A percentile compares a stretch with the other conserved stretches of the same genome.
These are phyloP conservation scores for Teleopsis dalmanni DNA, from an alignment of 1,140 invertebrate genomes.

Conservation along the genomic window DNA sequence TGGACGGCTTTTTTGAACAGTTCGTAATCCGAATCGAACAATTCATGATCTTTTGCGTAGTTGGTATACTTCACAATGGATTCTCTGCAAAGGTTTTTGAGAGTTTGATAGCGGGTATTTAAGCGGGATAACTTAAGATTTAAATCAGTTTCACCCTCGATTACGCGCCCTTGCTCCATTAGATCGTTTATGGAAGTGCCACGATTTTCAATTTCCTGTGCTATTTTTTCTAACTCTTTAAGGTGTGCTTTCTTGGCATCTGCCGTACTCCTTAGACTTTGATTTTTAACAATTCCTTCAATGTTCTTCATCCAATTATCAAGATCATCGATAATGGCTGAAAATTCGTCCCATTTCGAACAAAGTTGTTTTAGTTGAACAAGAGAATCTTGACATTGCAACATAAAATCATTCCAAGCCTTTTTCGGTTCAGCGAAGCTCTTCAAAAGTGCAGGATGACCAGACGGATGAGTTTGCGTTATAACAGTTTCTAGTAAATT, in stretches of 20 bases:
- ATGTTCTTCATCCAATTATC: conserved; percentile 77
- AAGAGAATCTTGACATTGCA: conserved; percentile 59
- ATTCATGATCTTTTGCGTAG: conserved; percentile 76
- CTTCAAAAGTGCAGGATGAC: conserved; percentile 65
- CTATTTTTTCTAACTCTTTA: conserved; percentile 65
- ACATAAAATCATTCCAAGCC: conserved; percentile 69
- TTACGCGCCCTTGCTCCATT: conserved; percentile 59
- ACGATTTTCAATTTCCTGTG: conserved; percentile 66
- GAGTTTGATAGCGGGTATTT: conserved; percentile 72
- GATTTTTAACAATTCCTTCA: conserved; percentile 79
- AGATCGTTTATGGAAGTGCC: conserved; percentile 63
- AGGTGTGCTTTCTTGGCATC: conserved; percentile 75
- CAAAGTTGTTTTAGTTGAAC: conserved; percentile 63
- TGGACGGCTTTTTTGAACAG: conserved; percentile 69
- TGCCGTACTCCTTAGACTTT: conserved; percentile 77
- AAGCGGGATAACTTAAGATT: conserved; percentile 70
- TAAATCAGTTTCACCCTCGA: conserved; percentile 71
- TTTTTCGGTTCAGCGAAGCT: conserved; percentile 68
- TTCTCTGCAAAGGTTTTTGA: conserved; percentile 77
- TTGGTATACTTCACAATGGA: conserved; percentile 69
- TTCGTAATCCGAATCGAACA: conserved; percentile 71
- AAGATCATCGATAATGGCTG: conserved; percentile 65
- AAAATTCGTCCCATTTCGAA: conserved; percentile 71
- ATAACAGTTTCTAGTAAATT: conserved; percentile 64
- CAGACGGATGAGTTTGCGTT: conserved; percentile 67